Conservation (phyloP, 2,113 vertebrate species). For the Cercocebus atys region DNA sequence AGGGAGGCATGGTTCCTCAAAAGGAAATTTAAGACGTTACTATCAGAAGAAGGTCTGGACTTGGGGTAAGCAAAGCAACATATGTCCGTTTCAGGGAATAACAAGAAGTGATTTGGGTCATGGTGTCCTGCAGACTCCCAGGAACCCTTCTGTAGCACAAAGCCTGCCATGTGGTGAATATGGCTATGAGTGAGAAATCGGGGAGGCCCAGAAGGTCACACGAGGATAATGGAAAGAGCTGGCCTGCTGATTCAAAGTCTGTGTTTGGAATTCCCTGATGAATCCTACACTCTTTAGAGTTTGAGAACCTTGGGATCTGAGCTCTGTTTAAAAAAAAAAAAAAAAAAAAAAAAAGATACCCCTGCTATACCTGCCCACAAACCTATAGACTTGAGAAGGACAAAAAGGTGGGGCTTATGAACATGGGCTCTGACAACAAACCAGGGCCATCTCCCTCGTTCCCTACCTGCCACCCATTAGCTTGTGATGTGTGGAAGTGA, state of each 20-base stretch:
- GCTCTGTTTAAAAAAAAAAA: neutral
- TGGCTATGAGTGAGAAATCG: neutral
- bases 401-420: too few species aligned
- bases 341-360: neutral
- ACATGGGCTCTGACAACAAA: neutral
- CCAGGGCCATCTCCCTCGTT: neutral
- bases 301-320: neutral
- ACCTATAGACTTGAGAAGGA: too few species aligned
- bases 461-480: neutral
- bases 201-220: neutral
- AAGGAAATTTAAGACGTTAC: neutral
- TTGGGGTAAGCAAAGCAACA: neutral
- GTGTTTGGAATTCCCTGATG: neutral
- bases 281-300: neutral
- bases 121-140: accelerated
- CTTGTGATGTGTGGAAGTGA: neutral
- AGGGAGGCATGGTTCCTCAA: neutral
- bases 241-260: neutral
- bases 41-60: neutral
- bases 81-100: neutral
- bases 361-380: neutral
- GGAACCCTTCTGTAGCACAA: neutral
- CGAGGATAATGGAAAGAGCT: neutral
- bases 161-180: neutral
- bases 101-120: neutral